These are phyloP conservation scores for Galaxias olidus DNA, from an alignment of 2,797 vertebrate species.

Conservation along the genomic window DNA sequence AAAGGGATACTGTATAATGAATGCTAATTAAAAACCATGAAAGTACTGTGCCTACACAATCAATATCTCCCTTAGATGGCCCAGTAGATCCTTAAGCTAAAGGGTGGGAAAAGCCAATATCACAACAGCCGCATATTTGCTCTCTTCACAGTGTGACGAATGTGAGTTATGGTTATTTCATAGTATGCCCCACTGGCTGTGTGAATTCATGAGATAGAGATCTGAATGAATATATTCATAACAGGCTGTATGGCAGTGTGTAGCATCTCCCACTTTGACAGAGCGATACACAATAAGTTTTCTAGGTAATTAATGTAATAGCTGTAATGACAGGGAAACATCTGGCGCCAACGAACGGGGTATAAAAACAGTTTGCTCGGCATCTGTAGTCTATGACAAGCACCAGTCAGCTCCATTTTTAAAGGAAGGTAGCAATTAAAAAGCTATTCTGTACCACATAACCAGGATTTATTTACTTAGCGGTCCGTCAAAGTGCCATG, in stretches of 20 bases:
- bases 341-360: slow-evolving; percentile 29
- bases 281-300: slow-evolving; percentile 23
- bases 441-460: slow-evolving; percentile 42
- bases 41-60: no score
- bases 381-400: slow-evolving; percentile 44
- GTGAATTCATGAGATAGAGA: slow-evolving; percentile 9
- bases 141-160: background rate
- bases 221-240: slow-evolving; percentile 9
- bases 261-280: slow-evolving; percentile 14
- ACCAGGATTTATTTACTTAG: slow-evolving; percentile 31
- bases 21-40: background rate
- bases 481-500: slow-evolving; percentile 18
- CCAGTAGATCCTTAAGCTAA: no score
- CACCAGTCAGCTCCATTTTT: slow-evolving; percentile 42
- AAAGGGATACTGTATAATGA: background rate
- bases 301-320: slow-evolving; percentile 43
- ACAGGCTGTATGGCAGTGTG: slow-evolving; percentile 9
- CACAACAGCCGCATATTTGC: background rate
- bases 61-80: no score
- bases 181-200: background rate
- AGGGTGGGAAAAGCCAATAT: no score
- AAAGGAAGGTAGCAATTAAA: slow-evolving; percentile 46
- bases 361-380: slow-evolving; percentile 29
- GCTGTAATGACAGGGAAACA: slow-evolving; percentile 37
- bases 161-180: background rate